Conservation (phyloP, 2,113 vertebrate species). For the Nematolebias whitei region DNA sequence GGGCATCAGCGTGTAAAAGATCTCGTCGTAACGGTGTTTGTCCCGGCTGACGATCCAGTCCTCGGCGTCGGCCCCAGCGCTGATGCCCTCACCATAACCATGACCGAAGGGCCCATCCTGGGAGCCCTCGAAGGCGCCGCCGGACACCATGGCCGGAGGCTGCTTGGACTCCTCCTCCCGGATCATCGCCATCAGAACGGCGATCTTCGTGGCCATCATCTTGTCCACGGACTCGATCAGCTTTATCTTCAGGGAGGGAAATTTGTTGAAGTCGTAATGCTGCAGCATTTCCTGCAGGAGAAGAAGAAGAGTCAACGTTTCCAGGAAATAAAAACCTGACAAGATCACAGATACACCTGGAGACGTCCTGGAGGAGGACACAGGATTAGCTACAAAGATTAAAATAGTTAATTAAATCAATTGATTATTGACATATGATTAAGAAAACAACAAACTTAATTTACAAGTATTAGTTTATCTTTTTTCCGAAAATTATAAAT, state of each 20-base stretch:
- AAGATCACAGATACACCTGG: too few relatives aligned
- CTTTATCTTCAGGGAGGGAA: constrained; percentile 93
- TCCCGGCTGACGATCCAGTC: constrained; percentile 96
- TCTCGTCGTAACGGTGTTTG: constrained; percentile 95
- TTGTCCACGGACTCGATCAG: constrained; percentile 94
- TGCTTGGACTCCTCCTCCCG: constrained; percentile 89
- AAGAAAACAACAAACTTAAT: too few relatives aligned
- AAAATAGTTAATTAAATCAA: too few relatives aligned
- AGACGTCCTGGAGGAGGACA: too few relatives aligned
- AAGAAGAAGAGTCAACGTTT: neutral
- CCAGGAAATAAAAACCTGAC: too few relatives aligned
- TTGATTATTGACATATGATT: too few relatives aligned
- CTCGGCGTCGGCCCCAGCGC: constrained; percentile 89
- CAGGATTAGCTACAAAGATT: too few relatives aligned
- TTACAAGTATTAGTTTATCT: too few relatives aligned
- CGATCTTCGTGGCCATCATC: constrained; percentile 93
- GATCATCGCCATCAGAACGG: constrained; percentile 89
- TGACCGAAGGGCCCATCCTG: constrained; percentile 92
- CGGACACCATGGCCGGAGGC: constrained; percentile 86
- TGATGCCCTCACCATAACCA: constrained; percentile 93
- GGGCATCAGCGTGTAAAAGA: constrained; percentile 95
- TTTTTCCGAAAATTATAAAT: too few relatives aligned
- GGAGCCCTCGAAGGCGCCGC: constrained; percentile 94
- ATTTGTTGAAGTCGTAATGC: constrained; percentile 94
- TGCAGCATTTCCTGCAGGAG: constrained; percentile 87